phyloP scores from a whole-genome alignment of 2,888 invertebrate species.

The Drosophila sordidula region DNA sequence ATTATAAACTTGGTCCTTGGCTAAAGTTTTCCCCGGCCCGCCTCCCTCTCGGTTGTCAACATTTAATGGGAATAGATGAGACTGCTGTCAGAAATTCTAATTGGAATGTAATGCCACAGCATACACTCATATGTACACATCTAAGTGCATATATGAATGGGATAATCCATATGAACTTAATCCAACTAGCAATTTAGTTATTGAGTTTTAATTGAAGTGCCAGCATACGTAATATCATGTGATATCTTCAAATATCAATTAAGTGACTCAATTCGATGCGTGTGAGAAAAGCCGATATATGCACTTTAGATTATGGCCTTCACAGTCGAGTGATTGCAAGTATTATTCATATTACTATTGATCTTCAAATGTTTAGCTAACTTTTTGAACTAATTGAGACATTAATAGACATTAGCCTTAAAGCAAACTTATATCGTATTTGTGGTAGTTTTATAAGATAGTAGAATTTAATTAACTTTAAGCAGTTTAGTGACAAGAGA shows the following conservation, averaged over 20 bases:
- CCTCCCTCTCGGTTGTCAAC: conserved; percentile 39
- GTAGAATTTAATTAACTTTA: conserved; percentile 1
- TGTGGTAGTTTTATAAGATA: conserved; percentile 5
- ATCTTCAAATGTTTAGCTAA: not conserved
- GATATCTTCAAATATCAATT: conserved; percentile 28
- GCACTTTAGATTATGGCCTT: conserved; percentile 10
- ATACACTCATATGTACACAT: not conserved
- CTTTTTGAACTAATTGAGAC: conserved; percentile 13
- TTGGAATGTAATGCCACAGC: conserved; percentile 35
- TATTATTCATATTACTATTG: conserved; percentile 5
- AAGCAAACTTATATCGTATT: conserved; percentile 2
- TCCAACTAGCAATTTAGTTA: conserved; percentile 26
- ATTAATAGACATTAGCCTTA: conserved; percentile 14
- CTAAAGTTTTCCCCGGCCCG: conserved; percentile 7
- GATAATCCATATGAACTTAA: conserved; percentile 23
- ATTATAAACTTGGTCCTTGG: conserved; percentile 11
- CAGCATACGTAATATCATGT: conserved; percentile 1
- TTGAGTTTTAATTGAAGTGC: conserved; percentile 41
- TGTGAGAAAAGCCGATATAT: not conserved
- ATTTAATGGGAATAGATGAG: conserved; percentile 63
- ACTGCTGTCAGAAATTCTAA: conserved; percentile 57
- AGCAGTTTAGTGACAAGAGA: conserved; percentile 5
- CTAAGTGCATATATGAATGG: not conserved
- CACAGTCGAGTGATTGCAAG: conserved; percentile 1
- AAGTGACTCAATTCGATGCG: conserved; percentile 13